Evolutionary conservation across 1,140 invertebrate species (phyloP).

Genomic region (Choristoneura fumiferana): DNA sequence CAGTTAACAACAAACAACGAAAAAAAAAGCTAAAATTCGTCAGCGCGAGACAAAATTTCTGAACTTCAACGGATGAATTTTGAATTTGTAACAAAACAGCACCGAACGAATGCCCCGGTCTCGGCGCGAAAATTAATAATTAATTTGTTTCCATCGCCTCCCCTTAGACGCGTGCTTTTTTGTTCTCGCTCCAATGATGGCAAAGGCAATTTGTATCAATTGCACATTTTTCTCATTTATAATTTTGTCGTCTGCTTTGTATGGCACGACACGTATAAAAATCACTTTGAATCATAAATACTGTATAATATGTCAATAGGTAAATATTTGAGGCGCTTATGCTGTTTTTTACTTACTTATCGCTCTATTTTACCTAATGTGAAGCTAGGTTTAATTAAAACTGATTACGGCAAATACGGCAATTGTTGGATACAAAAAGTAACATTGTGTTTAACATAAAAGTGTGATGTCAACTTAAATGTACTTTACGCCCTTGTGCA

Average conservation of each 20-base stretch:
- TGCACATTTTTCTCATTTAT: constrained; percentile 28
- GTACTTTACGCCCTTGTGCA: too few species aligned
- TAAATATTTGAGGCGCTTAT: too few species aligned
- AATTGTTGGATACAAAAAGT: too few species aligned
- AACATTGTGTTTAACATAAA: too few species aligned
- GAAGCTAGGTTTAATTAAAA: too few species aligned
- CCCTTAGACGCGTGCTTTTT: constrained; percentile 39
- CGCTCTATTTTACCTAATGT: too few species aligned
- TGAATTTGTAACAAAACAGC: constrained; percentile 70
- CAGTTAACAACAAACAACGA: not conserved
- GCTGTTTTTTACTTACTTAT: too few species aligned
- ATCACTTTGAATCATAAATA: too few species aligned
- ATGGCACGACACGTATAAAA: too few species aligned
- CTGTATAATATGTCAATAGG: too few species aligned
- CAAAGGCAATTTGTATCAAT: constrained; percentile 57
- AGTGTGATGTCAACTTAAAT: too few species aligned
- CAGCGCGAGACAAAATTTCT: constrained; percentile 54
- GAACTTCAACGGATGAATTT: constrained; percentile 60
- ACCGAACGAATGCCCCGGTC: constrained; percentile 59
- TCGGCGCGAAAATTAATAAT: constrained; percentile 66
- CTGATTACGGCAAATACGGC: too few species aligned
- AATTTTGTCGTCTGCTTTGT: constrained; percentile 10
- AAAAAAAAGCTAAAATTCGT: constrained; percentile 22
- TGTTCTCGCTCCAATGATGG: constrained; percentile 56
- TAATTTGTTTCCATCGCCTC: constrained; percentile 63